A percentile compares a stretch with the other conserved stretches of the same genome.
Conservation (phyloP, 2,888 invertebrate species). For the Orthonevra nobilis region DNA sequence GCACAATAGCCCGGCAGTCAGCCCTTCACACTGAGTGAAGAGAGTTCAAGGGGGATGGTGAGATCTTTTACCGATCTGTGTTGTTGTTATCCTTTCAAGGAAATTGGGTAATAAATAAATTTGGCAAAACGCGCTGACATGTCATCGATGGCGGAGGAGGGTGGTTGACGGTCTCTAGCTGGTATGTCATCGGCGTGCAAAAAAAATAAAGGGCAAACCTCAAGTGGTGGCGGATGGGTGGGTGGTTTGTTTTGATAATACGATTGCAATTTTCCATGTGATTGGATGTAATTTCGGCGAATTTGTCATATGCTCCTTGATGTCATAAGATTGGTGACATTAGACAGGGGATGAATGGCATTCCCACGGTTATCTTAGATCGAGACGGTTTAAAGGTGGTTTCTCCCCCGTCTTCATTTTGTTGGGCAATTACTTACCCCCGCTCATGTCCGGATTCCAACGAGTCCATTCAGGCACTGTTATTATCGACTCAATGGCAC, state of each 20-base stretch:
- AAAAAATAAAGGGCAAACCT: slow-evolving; percentile 52
- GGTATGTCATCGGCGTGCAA: slow-evolving; percentile 40
- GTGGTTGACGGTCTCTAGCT: slow-evolving; percentile 18
- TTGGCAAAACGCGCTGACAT: slow-evolving; percentile 61
- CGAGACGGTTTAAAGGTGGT: slow-evolving; percentile 37
- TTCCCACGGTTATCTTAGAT: slow-evolving; percentile 60
- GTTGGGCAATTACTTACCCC: slow-evolving; percentile 44
- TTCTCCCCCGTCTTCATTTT: slow-evolving; percentile 22
- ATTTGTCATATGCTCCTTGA: slow-evolving; percentile 64
- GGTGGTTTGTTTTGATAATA: slow-evolving; percentile 66
- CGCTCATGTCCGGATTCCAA: slow-evolving; percentile 8
- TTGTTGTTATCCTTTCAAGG: slow-evolving; percentile 67
- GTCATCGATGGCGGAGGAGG: slow-evolving; percentile 59
- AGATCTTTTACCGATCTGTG: background rate
- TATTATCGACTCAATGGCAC: slow-evolving; percentile 72
- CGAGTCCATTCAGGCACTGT: slow-evolving; percentile 17
- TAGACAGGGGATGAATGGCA: slow-evolving; percentile 5
- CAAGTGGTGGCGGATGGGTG: slow-evolving; percentile 37
- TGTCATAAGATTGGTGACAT: slow-evolving; percentile 21
- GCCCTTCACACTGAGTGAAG: no score
- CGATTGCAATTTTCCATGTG: slow-evolving; percentile 70
- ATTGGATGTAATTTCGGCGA: slow-evolving; percentile 63
- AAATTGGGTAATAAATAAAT: slow-evolving; percentile 71
- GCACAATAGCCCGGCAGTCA: slow-evolving; percentile 34
- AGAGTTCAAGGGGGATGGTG: no score